These are phyloP conservation scores for Brachynemurus nebulosus DNA, from an alignment of 2,888 invertebrate genomes.

Conservation along the genomic window DNA sequence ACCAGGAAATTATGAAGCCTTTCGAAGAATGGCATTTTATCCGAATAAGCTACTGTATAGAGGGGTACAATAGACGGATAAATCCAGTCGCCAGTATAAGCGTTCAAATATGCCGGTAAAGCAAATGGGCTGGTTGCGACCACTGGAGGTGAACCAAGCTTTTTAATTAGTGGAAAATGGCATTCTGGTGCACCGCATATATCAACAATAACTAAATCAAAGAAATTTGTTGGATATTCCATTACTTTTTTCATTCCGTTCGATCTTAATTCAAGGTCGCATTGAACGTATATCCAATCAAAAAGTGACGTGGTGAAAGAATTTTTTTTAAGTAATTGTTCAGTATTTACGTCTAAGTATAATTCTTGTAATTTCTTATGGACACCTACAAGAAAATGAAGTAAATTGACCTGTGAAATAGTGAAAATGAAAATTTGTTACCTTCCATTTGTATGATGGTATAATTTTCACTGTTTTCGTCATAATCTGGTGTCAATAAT, in stretches of 20 bases:
- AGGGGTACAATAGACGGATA: conserved; percentile 6
- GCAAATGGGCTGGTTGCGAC: conserved; percentile 5
- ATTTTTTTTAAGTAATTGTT: too few relatives aligned
- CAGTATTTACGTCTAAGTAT: too few relatives aligned
- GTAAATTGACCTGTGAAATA: background rate
- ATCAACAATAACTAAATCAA: conserved; percentile 6
- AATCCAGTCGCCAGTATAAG: conserved; percentile 3
- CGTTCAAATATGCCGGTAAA: background rate
- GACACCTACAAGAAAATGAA: background rate
- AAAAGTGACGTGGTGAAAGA: too few relatives aligned
- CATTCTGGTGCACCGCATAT: background rate
- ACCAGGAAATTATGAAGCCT: conserved; percentile 8
- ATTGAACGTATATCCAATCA: too few relatives aligned
- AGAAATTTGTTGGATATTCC: conserved; percentile 6
- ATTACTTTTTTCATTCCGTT: background rate
- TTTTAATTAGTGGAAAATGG: conserved; percentile 6
- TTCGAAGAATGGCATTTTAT: conserved; percentile 11
- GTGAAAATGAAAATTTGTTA: background rate
- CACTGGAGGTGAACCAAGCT: conserved; percentile 5
- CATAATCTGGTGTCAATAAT: conserved; percentile 19
- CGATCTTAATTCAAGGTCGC: background rate
- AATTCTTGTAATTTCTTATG: background rate
- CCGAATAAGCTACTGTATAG: conserved; percentile 2
- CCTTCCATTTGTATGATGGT: conserved; percentile 23
- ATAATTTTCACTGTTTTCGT: conserved; percentile 18